A percentile compares a stretch with the other conserved stretches of the same genome.
phyloP scores from a whole-genome alignment of 2,113 vertebrate species.

The Dendropsophus ebraccatus region DNA sequence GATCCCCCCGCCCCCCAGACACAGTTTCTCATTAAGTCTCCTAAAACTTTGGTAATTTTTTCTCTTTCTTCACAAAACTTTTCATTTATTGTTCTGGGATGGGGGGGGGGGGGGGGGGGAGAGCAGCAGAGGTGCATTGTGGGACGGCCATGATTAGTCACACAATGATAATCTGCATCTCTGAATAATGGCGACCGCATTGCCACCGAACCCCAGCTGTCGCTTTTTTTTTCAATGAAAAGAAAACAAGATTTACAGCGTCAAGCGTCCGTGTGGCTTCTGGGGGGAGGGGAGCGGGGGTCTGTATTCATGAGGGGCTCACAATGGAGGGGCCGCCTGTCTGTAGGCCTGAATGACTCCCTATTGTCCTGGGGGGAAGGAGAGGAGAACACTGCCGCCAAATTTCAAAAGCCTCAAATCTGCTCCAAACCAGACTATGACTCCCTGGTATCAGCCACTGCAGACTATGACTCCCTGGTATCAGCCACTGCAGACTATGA shows the following conservation, averaged over 20 bases:
- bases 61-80: neutral
- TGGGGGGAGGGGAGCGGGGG: slow-evolving; percentile 66
- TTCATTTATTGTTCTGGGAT: neutral
- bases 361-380: too few relatives aligned
- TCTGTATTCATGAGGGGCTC: slow-evolving; percentile 86
- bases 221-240: slow-evolving; percentile 86
- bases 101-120: neutral
- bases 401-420: too few relatives aligned
- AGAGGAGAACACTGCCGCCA: too few relatives aligned
- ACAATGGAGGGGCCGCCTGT: slow-evolving; percentile 75
- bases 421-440: too few relatives aligned
- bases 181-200: slow-evolving; percentile 89
- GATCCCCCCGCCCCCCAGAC: neutral
- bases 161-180: slow-evolving; percentile 93
- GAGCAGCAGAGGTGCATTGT: slow-evolving; percentile 79
- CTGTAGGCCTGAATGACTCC: slow-evolving; percentile 78
- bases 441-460: too few relatives aligned
- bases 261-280: slow-evolving; percentile 83
- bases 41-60: neutral
- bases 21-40: neutral
- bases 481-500: too few relatives aligned
- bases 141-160: slow-evolving; percentile 98
- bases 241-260: slow-evolving; percentile 95
- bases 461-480: too few relatives aligned
- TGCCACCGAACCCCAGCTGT: slow-evolving; percentile 97